phyloP scores from a whole-genome alignment of 2,888 invertebrate species.

The Endotricha flammealis region DNA sequence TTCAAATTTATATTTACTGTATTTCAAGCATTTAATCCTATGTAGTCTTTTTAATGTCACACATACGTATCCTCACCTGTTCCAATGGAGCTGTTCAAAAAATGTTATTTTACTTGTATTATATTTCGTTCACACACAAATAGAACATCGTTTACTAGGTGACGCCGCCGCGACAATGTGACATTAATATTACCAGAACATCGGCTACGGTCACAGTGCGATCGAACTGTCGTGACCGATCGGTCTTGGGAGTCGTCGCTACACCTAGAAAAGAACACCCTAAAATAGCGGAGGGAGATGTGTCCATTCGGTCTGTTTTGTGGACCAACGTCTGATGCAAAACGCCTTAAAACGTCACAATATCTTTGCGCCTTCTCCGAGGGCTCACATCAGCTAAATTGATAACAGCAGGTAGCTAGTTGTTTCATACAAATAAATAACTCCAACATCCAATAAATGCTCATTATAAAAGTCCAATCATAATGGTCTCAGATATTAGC shows the following conservation, averaged over 20 bases:
- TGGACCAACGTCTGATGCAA: constrained; percentile 33
- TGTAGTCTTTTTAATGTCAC: constrained; percentile 56
- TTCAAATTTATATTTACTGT: constrained; percentile 39
- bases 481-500: constrained; percentile 66
- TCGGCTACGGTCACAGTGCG: constrained; percentile 64
- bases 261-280: constrained; percentile 78
- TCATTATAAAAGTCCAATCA: constrained; percentile 72
- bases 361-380: constrained; percentile 42
- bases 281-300: constrained; percentile 61
- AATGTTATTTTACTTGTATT: constrained; percentile 71
- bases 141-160: constrained; percentile 69
- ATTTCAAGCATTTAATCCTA: constrained; percentile 49
- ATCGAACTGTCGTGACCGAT: constrained; percentile 50
- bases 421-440: constrained; percentile 67
- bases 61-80: constrained; percentile 75
- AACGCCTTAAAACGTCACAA: constrained; percentile 36
- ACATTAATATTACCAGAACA: constrained; percentile 70
- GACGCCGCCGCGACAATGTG: constrained; percentile 68
- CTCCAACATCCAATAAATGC: constrained; percentile 69
- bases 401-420: constrained; percentile 53
- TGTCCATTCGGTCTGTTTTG: constrained; percentile 33
- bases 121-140: constrained; percentile 73
- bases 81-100: constrained; percentile 76
- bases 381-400: constrained; percentile 63
- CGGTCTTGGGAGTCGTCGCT: constrained; percentile 56